These are phyloP conservation scores for Linnaemya vulpina DNA, from an alignment of 2,888 invertebrate genomes.

Conservation along the genomic window DNA sequence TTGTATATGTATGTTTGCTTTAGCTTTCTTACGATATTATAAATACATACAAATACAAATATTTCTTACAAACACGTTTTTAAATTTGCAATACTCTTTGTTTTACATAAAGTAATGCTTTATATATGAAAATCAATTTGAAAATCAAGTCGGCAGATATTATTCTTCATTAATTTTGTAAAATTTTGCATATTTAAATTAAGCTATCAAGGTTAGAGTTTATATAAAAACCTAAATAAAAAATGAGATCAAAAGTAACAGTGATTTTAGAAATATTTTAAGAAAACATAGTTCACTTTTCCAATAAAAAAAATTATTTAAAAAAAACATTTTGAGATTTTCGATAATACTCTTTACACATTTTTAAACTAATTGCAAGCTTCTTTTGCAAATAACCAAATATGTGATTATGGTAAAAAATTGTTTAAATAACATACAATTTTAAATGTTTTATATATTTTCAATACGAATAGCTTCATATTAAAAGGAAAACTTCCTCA, in stretches of 20 bases:
- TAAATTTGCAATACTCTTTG: background rate
- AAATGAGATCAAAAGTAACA: conserved; percentile 50
- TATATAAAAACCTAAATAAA: conserved; percentile 33
- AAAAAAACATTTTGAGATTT: background rate
- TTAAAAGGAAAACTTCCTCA: too few relatives aligned
- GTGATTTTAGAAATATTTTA: background rate
- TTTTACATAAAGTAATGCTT: background rate
- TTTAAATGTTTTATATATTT: too few relatives aligned
- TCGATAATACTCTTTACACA: background rate
- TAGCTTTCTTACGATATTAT: background rate
- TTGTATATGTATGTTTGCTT: background rate
- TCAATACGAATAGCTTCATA: too few relatives aligned
- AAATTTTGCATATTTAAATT: conserved; percentile 4
- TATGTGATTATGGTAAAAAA: too few relatives aligned
- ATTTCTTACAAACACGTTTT: background rate
- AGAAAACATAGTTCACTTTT: background rate
- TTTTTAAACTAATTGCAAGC: background rate
- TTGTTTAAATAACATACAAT: too few relatives aligned
- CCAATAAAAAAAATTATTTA: background rate
- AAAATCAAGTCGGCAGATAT: conserved; percentile 29
- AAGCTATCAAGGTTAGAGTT: conserved; percentile 41
- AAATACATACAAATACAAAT: too few relatives aligned
- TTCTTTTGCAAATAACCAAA: background rate
- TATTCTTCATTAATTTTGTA: background rate
- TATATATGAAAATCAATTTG: background rate